phyloP scores from a whole-genome alignment of 2,888 invertebrate genomes.

The Drosophila rubida region DNA sequence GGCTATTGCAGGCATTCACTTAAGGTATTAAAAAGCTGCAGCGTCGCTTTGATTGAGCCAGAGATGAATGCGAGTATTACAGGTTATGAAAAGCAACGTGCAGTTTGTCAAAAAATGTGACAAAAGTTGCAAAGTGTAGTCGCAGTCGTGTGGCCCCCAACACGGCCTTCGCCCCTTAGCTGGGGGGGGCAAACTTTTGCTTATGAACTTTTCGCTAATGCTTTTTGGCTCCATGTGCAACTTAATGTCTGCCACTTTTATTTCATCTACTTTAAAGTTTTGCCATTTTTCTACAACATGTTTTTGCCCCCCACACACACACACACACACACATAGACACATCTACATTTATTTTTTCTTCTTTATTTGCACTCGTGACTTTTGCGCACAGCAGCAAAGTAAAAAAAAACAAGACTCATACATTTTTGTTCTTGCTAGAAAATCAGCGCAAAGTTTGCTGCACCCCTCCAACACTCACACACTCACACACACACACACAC shows the following conservation, averaged over 20 bases:
- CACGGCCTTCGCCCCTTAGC: conserved; percentile 4
- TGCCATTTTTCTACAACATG: conserved; percentile 60
- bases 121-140: conserved; percentile 66
- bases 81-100: conserved; percentile 48
- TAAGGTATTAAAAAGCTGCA: conserved; percentile 74
- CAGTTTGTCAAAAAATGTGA: conserved; percentile 51
- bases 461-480: conserved; percentile 42
- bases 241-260: conserved; percentile 68
- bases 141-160: conserved; percentile 9
- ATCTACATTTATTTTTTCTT: neutral
- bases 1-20: conserved; percentile 70
- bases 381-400: conserved; percentile 44
- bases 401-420: conserved; percentile 4
- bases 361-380: conserved; percentile 35
- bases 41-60: conserved; percentile 38
- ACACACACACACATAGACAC: conserved; percentile 1
- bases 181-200: conserved; percentile 53
- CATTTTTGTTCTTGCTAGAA: conserved; percentile 42
- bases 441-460: conserved; percentile 72
- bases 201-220: conserved; percentile 73
- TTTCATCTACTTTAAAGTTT: conserved; percentile 72
- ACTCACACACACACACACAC: conserved; percentile 42
- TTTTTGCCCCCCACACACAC: conserved; percentile 8
- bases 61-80: conserved; percentile 49
- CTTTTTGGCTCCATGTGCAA: conserved; percentile 60